Percentiles rank a stretch among this genome's conserved stretches.
Evolutionary conservation across 2,113 vertebrate genomes (phyloP).

Genomic region (Pionites leucogaster): DNA sequence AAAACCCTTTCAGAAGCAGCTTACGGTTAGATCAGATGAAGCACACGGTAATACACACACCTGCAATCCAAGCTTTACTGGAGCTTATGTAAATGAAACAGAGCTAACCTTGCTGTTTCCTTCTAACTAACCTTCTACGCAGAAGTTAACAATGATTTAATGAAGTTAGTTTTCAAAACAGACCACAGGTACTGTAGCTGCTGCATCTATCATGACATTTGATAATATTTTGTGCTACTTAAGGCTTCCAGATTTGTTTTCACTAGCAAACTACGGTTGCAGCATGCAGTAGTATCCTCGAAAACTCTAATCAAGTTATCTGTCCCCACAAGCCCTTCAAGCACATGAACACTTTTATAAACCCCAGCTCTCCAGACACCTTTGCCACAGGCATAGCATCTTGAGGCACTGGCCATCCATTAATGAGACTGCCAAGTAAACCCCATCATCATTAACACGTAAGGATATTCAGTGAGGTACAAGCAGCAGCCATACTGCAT

Average conservation of each 20-base stretch:
- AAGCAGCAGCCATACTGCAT: not conserved
- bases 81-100: not conserved
- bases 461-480: not conserved
- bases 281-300: not conserved
- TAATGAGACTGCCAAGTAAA: not conserved
- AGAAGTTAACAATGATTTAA: not conserved
- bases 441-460: fast-evolving
- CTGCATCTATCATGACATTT: not conserved
- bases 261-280: not conserved
- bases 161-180: not conserved
- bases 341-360: not conserved
- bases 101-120: not conserved
- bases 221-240: not conserved
- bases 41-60: not conserved
- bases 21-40: not conserved
- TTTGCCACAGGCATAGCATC: not conserved
- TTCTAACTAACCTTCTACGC: not conserved
- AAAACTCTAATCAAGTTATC: not conserved
- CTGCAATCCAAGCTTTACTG: not conserved
- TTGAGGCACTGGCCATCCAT: fast-evolving
- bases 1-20: not conserved
- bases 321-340: not conserved
- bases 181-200: not conserved
- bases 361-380: not conserved
- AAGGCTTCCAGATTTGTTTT: not conserved